These are phyloP conservation scores for Equus quagga DNA, from an alignment of 2,113 vertebrate genomes.

Conservation along the genomic window DNA sequence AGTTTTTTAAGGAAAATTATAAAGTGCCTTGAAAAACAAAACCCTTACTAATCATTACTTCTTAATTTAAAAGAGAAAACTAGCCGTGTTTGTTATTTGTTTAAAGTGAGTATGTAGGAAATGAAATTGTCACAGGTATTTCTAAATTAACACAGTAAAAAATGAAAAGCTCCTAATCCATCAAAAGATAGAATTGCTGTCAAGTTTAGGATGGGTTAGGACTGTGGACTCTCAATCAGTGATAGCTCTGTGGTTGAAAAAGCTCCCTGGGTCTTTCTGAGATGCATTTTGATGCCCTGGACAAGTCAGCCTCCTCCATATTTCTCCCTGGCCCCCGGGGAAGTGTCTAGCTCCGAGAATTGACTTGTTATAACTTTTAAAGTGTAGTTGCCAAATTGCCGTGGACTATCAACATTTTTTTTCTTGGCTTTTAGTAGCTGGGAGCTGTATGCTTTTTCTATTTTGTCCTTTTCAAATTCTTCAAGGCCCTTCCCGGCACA, in stretches of 20 bases:
- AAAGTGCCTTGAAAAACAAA: conserved; percentile 43
- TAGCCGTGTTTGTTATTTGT: neutral
- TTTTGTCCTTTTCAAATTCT: neutral
- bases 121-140: neutral
- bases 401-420: neutral
- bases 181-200: neutral
- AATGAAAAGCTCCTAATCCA: neutral
- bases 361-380: neutral
- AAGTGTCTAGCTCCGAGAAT: neutral
- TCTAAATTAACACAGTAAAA: neutral
- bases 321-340: no score
- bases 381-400: neutral
- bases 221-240: neutral
- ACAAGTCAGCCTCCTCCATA: no score
- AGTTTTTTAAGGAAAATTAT: conserved; percentile 30
- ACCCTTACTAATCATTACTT: neutral
- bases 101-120: neutral
- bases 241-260: neutral
- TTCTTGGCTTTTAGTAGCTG: neutral
- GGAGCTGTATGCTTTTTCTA: neutral
- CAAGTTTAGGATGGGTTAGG: neutral
- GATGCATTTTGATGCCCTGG: neutral
- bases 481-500: neutral
- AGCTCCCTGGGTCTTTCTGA: neutral
- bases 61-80: neutral